Percentiles rank a stretch among this genome's conserved stretches.
These are phyloP conservation scores for Montipora sp. DNA, from an alignment of 64 coral and sea anemone genomes.

Conservation along the genomic window DNA sequence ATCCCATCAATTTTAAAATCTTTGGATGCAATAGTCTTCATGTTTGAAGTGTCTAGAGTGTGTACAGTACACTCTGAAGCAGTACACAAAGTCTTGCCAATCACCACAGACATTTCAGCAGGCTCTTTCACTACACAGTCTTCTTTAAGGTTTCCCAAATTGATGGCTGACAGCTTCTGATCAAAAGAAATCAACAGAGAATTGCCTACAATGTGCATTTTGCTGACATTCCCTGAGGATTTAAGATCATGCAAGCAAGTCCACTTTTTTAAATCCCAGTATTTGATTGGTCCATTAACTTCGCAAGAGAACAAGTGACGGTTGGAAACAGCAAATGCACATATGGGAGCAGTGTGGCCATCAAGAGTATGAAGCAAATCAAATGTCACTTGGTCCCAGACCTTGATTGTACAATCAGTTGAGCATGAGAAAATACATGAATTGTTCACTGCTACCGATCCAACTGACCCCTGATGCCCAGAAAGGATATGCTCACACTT, in stretches of 20 bases:
- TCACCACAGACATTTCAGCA: constrained; percentile 60
- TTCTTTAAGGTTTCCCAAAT: constrained; percentile 89
- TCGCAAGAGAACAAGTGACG: constrained; percentile 86
- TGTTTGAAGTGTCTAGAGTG: constrained; percentile 41
- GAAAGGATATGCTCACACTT: constrained; percentile 77
- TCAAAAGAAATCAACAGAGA: constrained; percentile 61
- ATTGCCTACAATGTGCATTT: constrained; percentile 67
- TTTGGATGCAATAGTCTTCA: constrained; percentile 67
- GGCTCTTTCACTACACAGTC: constrained; percentile 33
- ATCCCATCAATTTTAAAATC: constrained; percentile 48
- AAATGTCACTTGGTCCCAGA: constrained; percentile 86
- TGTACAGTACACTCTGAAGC: constrained; percentile 28
- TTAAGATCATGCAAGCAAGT: constrained; percentile 66
- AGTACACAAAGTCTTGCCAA: constrained; percentile 39
- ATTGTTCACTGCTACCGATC: constrained; percentile 60
- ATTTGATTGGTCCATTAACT: constrained; percentile 71
- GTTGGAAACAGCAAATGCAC: constrained; percentile 72
- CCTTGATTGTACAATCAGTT: constrained; percentile 71
- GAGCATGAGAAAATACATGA: constrained; percentile 81
- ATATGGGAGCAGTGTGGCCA: constrained; percentile 67
- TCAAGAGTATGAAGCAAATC: constrained; percentile 53
- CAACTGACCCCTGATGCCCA: constrained; percentile 86
- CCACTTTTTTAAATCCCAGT: constrained; percentile 88
- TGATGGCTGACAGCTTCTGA: constrained; percentile 56
- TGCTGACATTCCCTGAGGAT: constrained; percentile 21